A percentile compares a stretch with the other conserved stretches of the same genome.
phyloP scores from a whole-genome alignment of 2,888 invertebrate species.

The Clivina fossor region DNA sequence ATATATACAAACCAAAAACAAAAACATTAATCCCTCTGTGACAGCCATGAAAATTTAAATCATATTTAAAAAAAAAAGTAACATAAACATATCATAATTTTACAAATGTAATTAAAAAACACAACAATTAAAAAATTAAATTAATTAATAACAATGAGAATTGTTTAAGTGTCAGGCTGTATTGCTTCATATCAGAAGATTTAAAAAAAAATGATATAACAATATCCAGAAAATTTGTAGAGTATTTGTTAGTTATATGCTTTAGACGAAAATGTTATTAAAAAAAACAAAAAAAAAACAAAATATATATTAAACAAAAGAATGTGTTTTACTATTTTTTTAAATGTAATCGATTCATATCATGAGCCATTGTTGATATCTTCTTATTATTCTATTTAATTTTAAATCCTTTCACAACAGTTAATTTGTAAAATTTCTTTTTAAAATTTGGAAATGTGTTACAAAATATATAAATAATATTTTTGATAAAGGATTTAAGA shows the following conservation, averaged over 20 bases:
- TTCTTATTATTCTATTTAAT: slow-evolving; percentile 4
- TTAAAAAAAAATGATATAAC: too few species aligned
- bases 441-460: too few species aligned
- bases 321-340: slow-evolving; percentile 32
- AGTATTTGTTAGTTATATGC: slow-evolving; percentile 30
- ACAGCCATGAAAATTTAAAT: slow-evolving; percentile 10
- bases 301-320: slow-evolving; percentile 17
- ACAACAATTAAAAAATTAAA: slow-evolving; percentile 18
- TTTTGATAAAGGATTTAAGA: too few species aligned
- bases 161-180: slow-evolving; percentile 24
- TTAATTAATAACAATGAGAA: slow-evolving; percentile 20
- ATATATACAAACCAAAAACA: background rate
- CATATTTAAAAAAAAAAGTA: slow-evolving; percentile 22
- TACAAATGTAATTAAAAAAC: slow-evolving; percentile 17
- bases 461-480: too few species aligned
- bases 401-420: too few species aligned
- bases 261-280: slow-evolving; percentile 29
- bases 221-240: slow-evolving; percentile 24
- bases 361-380: slow-evolving; percentile 16
- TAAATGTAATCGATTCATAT: slow-evolving; percentile 29
- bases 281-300: slow-evolving; percentile 28
- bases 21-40: slow-evolving; percentile 12
- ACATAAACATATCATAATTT: slow-evolving; percentile 33
- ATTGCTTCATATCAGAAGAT: slow-evolving; percentile 31
- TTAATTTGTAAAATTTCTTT: too few species aligned